Evolutionary conservation across 2,797 vertebrate species (phyloP).

Genomic region (Triplophysa yarkandensis): DNA sequence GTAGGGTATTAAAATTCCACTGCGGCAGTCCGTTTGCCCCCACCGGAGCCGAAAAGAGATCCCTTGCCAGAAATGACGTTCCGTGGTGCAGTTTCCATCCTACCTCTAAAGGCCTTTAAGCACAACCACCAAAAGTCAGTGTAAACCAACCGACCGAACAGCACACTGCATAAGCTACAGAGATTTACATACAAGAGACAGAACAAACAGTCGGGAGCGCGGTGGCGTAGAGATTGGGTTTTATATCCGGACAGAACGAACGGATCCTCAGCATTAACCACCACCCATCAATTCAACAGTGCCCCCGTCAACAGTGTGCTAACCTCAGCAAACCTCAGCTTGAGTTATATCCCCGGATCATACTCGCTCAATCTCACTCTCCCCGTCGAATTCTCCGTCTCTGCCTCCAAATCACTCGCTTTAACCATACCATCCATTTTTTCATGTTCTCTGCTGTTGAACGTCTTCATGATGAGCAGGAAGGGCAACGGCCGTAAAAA

Average conservation of each 20-base stretch:
- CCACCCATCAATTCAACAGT: conserved; percentile 29
- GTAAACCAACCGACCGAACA: conserved; percentile 15
- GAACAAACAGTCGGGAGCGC: conserved; percentile 32
- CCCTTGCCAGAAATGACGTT: conserved; percentile 52
- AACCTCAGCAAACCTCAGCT: conserved; percentile 57
- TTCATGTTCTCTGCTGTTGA: background rate
- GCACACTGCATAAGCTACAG: conserved; percentile 6
- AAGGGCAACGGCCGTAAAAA: conserved; percentile 13
- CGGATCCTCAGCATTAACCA: conserved; percentile 39
- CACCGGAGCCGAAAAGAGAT: conserved; percentile 37
- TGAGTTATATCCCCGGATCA: background rate
- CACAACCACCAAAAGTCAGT: conserved; percentile 9
- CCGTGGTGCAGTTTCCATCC: conserved; percentile 42
- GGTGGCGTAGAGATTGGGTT: background rate
- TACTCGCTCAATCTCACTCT: conserved; percentile 15
- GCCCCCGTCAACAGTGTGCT: conserved; percentile 41
- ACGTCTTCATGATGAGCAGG: conserved; percentile 9
- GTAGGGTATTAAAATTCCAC: conserved; percentile 60
- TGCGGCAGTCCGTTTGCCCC: conserved; percentile 46
- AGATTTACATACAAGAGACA: conserved; percentile 42
- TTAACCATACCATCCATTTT: background rate
- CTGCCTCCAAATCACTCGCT: conserved; percentile 9
- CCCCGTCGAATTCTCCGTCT: background rate
- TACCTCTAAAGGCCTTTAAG: conserved; percentile 33
- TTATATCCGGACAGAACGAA: conserved; percentile 37